Base-by-base conservation (phyloP, 2,113 vertebrate genomes). In the Stigmatopora nigra region DNA sequence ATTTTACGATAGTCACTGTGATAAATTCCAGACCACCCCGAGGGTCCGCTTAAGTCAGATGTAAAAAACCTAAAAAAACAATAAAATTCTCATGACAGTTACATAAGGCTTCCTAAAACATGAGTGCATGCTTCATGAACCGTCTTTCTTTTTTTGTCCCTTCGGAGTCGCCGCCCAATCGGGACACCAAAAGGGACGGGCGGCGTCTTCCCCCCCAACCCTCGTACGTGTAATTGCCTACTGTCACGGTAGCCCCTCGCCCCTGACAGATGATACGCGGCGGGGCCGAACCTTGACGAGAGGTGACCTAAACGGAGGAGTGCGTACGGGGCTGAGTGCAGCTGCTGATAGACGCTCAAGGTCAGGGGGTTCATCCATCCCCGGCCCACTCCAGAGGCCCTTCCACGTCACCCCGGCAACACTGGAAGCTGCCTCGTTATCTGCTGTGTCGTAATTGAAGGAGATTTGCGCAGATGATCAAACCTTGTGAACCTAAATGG, bases 341-440 rank as follows among this genome's bases (percentile, higher is more conserved):
- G 83, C 82, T 75, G 84, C 72, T 80, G 78, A 86, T 77, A 67
- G 70, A 75, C 61, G 68, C 79, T 81, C 76, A 84, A 86, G 83
- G 87, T 84, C 82, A 81, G 51, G 38, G 64, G 72, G 82, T 83
- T 83, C 80, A 80, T 84, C 76, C 69, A 61, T 74, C 71, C 71
- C 67, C 73, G 64, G 49, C 68, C 73, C 7, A 60, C 61, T 79
- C 68, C 10, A 56, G 13, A 56, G 53, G 20, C 7, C 76, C 74
- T 80, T 52, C 53, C 78, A 77, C 77, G 72, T 83, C 76, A 81
- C 56, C 20, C 60, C 68, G 48, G 31, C 47, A 73, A 69, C 72
- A 48, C 60, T 67, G 11, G 49, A 64, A 65, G 14, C 56, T 56
- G 58, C 63, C 45, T 69, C 67, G 67, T 65, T 69, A 59, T 64